Evolutionary conservation across 2,797 vertebrate genomes (phyloP).

Genomic region (Todus mexicanus): DNA sequence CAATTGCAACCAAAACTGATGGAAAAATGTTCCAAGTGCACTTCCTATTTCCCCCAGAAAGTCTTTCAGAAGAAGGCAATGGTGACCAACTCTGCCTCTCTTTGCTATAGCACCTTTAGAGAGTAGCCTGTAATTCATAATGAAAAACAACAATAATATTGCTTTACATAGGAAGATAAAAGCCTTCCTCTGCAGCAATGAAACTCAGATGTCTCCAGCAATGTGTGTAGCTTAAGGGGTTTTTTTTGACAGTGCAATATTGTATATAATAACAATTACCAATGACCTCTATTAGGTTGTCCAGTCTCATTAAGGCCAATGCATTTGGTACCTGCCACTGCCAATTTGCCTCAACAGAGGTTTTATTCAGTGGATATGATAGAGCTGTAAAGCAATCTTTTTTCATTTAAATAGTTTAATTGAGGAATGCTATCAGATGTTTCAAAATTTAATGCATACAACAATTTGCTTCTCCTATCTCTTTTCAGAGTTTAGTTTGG

Average conservation of each 20-base stretch:
- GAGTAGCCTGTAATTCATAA: background rate
- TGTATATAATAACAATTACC: constrained; percentile 91
- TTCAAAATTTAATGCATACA: constrained; percentile 91
- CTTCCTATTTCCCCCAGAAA: background rate
- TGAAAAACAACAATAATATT: constrained; percentile 23
- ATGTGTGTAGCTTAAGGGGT: constrained; percentile 34
- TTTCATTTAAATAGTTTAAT: constrained; percentile 96
- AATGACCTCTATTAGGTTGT: constrained; percentile 88
- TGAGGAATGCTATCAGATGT: constrained; percentile 93
- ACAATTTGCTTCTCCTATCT: constrained; percentile 81
- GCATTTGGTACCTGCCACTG: constrained; percentile 87
- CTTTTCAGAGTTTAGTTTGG: constrained; percentile 78
- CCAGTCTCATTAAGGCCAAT: constrained; percentile 79
- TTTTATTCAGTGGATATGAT: constrained; percentile 93
- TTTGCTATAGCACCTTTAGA: background rate
- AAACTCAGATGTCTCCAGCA: constrained; percentile 61
- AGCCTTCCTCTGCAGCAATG: constrained; percentile 27
- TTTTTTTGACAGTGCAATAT: constrained; percentile 81
- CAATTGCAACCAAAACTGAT: background rate
- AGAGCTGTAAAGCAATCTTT: constrained; percentile 95
- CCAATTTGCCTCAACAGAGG: constrained; percentile 90
- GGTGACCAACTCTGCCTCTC: background rate
- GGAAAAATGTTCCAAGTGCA: background rate
- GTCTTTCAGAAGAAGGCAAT: background rate
- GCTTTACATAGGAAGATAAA: constrained; percentile 40